Evolutionary conservation across 2,113 vertebrate genomes (phyloP).

Genomic region (Megaleporinus macrocephalus): DNA sequence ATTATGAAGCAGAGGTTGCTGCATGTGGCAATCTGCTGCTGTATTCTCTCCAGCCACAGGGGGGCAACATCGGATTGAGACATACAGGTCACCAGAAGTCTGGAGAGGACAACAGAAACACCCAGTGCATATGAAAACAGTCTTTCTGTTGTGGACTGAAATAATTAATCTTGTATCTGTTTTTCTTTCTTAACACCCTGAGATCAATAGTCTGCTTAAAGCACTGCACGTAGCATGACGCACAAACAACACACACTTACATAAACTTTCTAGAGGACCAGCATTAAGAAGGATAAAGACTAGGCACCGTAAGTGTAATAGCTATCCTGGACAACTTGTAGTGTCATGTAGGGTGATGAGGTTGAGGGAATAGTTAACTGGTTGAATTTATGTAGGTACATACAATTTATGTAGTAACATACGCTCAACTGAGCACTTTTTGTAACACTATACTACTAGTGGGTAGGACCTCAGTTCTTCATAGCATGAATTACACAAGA

Average conservation of each 20-base stretch:
- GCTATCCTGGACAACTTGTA: neutral
- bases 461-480: too few relatives aligned
- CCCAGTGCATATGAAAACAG: neutral
- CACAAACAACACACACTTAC: too few relatives aligned
- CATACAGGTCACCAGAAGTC: slow-evolving; percentile 91
- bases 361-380: neutral
- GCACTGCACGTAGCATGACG: too few relatives aligned
- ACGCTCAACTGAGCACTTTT: too few relatives aligned
- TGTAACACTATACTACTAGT: too few relatives aligned
- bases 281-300: neutral
- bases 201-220: too few relatives aligned
- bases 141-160: neutral
- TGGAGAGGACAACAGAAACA: slow-evolving; percentile 58
- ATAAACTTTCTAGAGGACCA: too few relatives aligned
- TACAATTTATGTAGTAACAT: neutral
- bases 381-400: neutral
- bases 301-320: neutral
- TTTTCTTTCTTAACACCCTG: too few relatives aligned
- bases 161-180: too few relatives aligned
- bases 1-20: slow-evolving; percentile 93
- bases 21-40: slow-evolving; percentile 76
- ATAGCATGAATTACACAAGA: too few relatives aligned
- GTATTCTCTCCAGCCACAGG: slow-evolving; percentile 89
- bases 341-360: neutral
- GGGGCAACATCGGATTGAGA: slow-evolving; percentile 87